These are phyloP conservation scores for Monodelphis domestica DNA, from an alignment of 2,797 vertebrate genomes.

Conservation along the genomic window DNA sequence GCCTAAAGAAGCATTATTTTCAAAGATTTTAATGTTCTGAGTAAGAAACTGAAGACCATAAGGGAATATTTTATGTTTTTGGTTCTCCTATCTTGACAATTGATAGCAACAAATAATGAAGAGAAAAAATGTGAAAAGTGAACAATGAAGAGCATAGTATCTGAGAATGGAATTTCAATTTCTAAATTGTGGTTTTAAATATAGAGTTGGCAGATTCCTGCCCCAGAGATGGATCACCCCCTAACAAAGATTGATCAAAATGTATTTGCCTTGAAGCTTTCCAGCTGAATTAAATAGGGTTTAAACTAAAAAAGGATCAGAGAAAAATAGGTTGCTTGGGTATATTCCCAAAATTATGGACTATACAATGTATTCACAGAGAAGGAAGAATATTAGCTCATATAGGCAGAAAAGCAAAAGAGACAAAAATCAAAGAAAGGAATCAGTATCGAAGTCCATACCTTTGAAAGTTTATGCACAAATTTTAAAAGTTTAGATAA, in stretches of 20 bases:
- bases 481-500: not conserved
- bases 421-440: not conserved
- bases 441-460: not conserved
- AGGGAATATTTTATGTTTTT: not conserved
- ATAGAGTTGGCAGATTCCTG: not conserved
- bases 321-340: not conserved
- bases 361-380: not conserved
- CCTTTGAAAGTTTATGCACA: not conserved
- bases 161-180: not conserved
- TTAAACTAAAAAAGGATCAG: not conserved
- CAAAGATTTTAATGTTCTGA: not conserved
- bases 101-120: not conserved
- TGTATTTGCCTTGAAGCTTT: not conserved
- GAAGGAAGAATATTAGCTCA: not conserved
- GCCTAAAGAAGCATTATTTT: not conserved
- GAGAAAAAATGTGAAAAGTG: not conserved
- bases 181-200: not conserved
- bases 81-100: not conserved
- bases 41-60: not conserved
- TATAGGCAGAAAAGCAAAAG: not conserved
- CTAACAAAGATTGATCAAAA: not conserved
- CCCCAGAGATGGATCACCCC: not conserved
- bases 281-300: not conserved
- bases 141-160: not conserved
- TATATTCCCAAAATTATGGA: not conserved